phyloP scores from a whole-genome alignment of 2,113 vertebrate species.

The Pholis gunnellus region DNA sequence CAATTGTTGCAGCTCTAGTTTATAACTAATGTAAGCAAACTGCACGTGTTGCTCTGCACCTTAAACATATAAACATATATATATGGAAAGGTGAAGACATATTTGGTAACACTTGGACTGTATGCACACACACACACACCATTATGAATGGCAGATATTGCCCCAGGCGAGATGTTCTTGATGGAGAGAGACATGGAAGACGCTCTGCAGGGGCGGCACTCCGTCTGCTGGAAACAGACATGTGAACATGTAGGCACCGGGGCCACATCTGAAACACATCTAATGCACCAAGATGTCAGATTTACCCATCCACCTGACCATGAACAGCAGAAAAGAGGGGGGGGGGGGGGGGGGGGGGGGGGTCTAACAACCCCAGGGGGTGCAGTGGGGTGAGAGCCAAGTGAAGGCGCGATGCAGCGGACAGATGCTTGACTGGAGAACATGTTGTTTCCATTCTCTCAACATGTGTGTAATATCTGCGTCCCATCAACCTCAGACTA shows the following conservation, averaged over 20 bases:
- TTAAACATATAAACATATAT: background rate
- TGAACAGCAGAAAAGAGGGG: background rate
- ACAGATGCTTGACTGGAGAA: background rate
- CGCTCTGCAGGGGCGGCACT: slow-evolving; percentile 17
- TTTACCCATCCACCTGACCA: background rate
- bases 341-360: background rate
- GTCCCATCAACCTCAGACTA: background rate
- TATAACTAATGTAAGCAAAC: background rate
- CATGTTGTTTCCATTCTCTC: slow-evolving; percentile 5
- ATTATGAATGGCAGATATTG: slow-evolving; percentile 30
- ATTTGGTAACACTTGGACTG: slow-evolving; percentile 2
- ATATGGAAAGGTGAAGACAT: background rate
- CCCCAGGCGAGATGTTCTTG: slow-evolving; percentile 15
- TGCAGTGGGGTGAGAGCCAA: slow-evolving; percentile 20
- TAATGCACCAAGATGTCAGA: background rate
- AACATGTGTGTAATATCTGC: background rate
- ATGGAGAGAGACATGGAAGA: slow-evolving; percentile 40
- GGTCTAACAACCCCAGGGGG: slow-evolving; percentile 24
- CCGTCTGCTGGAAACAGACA: background rate
- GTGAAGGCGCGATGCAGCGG: background rate
- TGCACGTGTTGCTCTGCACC: background rate
- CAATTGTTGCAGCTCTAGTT: background rate
- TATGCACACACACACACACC: background rate
- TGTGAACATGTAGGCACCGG: background rate
- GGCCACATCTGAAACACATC: slow-evolving; percentile 12